Base-by-base conservation (phyloP, 2,797 vertebrate genomes). In the Scarus forsteni region DNA sequence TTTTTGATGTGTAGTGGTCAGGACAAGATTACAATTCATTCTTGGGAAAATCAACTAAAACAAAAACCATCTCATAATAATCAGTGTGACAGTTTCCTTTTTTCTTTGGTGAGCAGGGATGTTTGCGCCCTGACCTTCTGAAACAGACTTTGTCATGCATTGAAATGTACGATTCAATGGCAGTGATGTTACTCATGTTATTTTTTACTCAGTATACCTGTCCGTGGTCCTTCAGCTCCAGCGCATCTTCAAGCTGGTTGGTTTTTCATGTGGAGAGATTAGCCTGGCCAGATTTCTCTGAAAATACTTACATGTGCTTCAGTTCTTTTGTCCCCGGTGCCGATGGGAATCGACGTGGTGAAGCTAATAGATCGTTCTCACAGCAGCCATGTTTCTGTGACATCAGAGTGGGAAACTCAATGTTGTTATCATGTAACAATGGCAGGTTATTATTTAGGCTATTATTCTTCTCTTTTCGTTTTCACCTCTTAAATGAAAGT, bases 1-100 rank as follows among this genome's bases (percentile, higher is more conserved):
- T 68, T 27, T 83, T 91, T 87, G 80, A 86, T 85, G 85, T 92
- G 81, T 91, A 85, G 90, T 90, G 83, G 73, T 86, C 77, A 82
- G 86, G 80, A 85, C 84, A 77, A 82, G 80, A 78, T 77, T 80
- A 60, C 57, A 60, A 40, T 81, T 79, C 40, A 63, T 69, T 73
- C 66, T 73, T 66, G 50, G 64, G 40, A 69, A 69, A 55, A 55
- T 64, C 34, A 87, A 74, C 66, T 75, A 63, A 83, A 78, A 66
- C 54, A 59, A 72, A 27, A 51, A 77, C 76, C 85, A 81, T 86
- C 64, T 83, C 78, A 62, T 73, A 59, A 60, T 58, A 73, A 59
- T 60, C 44, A 40, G 62, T 78, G 70, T 78, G 71, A 68, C 55
- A 55, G 65, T n/a, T n/a, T 45, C n/a, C n/a, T 8, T 45, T 45